phyloP scores from a whole-genome alignment of 2,888 invertebrate genomes.

The Crematogaster levior region DNA sequence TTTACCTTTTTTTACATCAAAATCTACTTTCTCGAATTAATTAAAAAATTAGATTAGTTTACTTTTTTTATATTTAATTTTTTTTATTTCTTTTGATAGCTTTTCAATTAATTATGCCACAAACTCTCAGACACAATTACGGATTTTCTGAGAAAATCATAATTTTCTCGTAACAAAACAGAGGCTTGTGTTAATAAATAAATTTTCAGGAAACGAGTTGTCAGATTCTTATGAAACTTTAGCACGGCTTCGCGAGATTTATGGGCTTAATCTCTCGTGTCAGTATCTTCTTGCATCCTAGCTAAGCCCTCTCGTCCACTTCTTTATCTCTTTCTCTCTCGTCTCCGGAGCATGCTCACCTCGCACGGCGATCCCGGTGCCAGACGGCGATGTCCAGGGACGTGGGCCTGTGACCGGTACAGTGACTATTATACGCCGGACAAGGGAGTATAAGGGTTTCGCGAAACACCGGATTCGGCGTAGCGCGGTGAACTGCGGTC shows the following conservation, averaged over 20 bases:
- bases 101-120: not conserved
- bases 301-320: not conserved
- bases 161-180: slow-evolving; percentile 6
- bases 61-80: not conserved
- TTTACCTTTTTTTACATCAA: not conserved
- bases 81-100: not conserved
- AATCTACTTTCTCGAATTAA: not conserved
- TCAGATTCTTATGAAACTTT: slow-evolving; percentile 2
- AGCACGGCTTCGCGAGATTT: slow-evolving; percentile 24
- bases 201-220: slow-evolving; percentile 3
- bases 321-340: not conserved
- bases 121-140: no score
- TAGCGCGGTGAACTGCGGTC: slow-evolving; percentile 93
- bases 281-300: not conserved
- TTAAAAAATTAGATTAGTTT: not conserved
- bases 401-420: slow-evolving; percentile 85
- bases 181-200: slow-evolving; percentile 12
- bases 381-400: slow-evolving; percentile 93
- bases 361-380: slow-evolving; percentile 93
- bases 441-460: slow-evolving; percentile 91
- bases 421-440: slow-evolving; percentile 84
- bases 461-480: slow-evolving; percentile 92
- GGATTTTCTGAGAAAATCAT: not conserved
- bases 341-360: slow-evolving; percentile 87
- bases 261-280: slow-evolving; percentile 17